Conservation (phyloP, 2,888 invertebrate species). For the Emmelina monodactyla region DNA sequence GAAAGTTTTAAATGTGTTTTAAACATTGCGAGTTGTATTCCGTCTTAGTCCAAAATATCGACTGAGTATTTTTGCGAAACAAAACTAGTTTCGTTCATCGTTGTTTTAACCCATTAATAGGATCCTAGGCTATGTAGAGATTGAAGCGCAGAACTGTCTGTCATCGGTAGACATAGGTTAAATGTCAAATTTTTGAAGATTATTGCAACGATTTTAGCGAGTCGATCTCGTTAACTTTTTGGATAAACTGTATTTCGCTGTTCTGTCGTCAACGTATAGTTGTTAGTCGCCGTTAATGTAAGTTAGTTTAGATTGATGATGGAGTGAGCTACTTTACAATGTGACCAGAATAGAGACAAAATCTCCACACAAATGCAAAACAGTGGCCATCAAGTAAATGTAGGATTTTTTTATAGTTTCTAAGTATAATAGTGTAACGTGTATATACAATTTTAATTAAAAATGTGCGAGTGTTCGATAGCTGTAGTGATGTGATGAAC, state of each 20-base stretch:
- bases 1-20: constrained; percentile 30
- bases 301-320: neutral
- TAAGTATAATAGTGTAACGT: constrained; percentile 45
- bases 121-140: too few relatives aligned
- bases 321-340: too few relatives aligned
- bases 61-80: constrained; percentile 24
- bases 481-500: constrained; percentile 56
- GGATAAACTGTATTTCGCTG: constrained; percentile 36
- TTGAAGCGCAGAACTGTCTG: too few relatives aligned
- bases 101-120: neutral
- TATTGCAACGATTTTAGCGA: neutral
- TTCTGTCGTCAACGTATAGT: constrained; percentile 27
- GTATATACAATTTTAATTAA: constrained; percentile 61
- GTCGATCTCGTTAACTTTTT: too few relatives aligned
- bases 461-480: constrained; percentile 64
- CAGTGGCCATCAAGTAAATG: constrained; percentile 32
- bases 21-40: constrained; percentile 40
- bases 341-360: too few relatives aligned
- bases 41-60: constrained; percentile 45
- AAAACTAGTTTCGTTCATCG: too few relatives aligned
- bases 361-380: constrained; percentile 21
- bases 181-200: neutral
- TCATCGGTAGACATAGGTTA: too few relatives aligned
- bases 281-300: neutral
- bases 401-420: constrained; percentile 24